Base-by-base conservation (phyloP, 1,140 invertebrate genomes). In the Batillaria attramentaria region DNA sequence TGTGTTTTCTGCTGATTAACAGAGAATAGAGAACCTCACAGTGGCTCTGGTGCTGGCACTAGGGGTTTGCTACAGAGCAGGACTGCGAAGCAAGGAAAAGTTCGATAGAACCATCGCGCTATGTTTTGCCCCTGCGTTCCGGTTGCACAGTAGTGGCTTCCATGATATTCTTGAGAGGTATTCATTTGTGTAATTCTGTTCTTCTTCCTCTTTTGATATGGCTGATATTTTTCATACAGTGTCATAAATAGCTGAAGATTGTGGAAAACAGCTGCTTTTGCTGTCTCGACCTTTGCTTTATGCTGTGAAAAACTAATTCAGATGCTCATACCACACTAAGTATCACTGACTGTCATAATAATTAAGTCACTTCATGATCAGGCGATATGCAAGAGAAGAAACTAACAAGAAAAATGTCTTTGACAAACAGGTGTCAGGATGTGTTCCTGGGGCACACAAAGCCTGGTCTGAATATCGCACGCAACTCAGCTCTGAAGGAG, bases 401-500 rank as follows among this genome's bases (percentile, higher is more conserved):
- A n/a, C n/a, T n/a, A n/a, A n/a, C n/a, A n/a, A n/a, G n/a, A n/a
- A n/a, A n/a, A n/a, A n/a, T n/a, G n/a, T n/a, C n/a, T n/a, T n/a
- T n/a, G 10, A 24, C 24, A 31, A 37, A 37, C 60, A 86, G 86
- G 1, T 90, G 89, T 76, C 88, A 90, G 72, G 81, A 86, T 72
- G 77, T 84, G 5, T 86, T 90, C 35, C 66, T 90, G n/a, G 77
- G 86, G 18, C 80, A 87, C 72, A 83, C 88, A 0, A 72, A 84
- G n/a, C 46, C 88, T n/a, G 83, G 62, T 41, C 78, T 81, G 24
- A 88, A 89, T 60, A 89, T 90, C 62, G 88, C 89, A 0, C 77
- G 77, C 6, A 90, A 90, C 79, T 83, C 86, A 66, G 89, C 89
- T 6, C 77, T 90, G 69, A 87, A 85, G 66, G 89, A 90, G 79